A percentile compares a stretch with the other conserved stretches of the same genome.
Evolutionary conservation across 2,888 invertebrate genomes (phyloP).

Genomic region (Tetragonula carbonaria): DNA sequence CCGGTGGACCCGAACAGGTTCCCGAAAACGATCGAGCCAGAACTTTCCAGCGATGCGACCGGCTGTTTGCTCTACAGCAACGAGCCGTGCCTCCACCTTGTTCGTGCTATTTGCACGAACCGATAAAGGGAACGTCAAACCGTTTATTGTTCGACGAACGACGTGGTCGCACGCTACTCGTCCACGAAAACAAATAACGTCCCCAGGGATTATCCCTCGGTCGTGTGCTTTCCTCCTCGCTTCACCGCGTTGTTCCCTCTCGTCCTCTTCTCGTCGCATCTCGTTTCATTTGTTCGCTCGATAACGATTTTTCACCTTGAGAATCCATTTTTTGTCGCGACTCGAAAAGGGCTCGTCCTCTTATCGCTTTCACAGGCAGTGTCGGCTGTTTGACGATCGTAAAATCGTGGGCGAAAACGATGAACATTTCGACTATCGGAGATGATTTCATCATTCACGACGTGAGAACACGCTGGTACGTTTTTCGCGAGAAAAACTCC

Average conservation of each 20-base stretch:
- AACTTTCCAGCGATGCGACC: constrained; percentile 51
- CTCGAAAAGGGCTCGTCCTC: constrained; percentile 5
- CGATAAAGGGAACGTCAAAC: constrained; percentile 72
- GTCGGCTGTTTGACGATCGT: constrained; percentile 73
- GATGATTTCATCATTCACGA: constrained; percentile 56
- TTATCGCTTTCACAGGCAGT: constrained; percentile 46
- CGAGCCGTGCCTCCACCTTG: constrained; percentile 58
- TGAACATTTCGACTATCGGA: constrained; percentile 10
- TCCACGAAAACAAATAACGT: constrained; percentile 47
- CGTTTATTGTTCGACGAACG: constrained; percentile 63
- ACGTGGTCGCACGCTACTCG: constrained; percentile 49
- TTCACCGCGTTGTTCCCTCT: constrained; percentile 21
- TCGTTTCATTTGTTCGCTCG: constrained; percentile 18
- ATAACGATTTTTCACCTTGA: constrained; percentile 68
- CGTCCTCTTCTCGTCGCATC: not conserved
- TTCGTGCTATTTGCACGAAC: constrained; percentile 71
- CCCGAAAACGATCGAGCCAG: constrained; percentile 7
- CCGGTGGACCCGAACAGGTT: not conserved
- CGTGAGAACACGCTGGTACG: too few species aligned
- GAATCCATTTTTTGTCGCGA: constrained; percentile 3
- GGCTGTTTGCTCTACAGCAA: constrained; percentile 61
- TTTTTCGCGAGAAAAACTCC: constrained; percentile 44
- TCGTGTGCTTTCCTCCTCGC: constrained; percentile 17
- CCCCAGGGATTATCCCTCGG: constrained; percentile 54
- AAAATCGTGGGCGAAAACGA: constrained; percentile 59